phyloP scores from a whole-genome alignment of 2,888 invertebrate genomes.

The Cryptocheilus praepositus region DNA sequence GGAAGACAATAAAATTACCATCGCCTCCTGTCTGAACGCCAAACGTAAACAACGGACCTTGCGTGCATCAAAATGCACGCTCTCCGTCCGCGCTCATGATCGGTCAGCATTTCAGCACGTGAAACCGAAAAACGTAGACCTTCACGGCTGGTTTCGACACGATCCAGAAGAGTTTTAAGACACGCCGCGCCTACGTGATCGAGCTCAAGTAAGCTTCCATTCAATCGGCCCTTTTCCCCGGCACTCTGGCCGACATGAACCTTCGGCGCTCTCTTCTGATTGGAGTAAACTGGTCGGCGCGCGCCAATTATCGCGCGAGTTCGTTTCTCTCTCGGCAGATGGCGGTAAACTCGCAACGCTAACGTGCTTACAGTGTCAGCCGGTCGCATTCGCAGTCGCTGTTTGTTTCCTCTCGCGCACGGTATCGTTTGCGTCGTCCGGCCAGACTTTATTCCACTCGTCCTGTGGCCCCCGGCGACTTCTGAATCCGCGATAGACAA shows the following conservation, averaged over 20 bases:
- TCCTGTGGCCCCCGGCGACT: too few species aligned
- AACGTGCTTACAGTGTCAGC: conserved; percentile 1
- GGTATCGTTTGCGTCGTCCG: not conserved
- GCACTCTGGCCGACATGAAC: not conserved
- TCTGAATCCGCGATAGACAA: too few species aligned
- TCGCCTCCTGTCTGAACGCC: too few species aligned
- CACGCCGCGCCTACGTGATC: conserved; percentile 13
- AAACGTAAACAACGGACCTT: too few species aligned
- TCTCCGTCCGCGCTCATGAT: too few species aligned
- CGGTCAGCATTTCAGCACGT: too few species aligned
- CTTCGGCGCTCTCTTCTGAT: not conserved
- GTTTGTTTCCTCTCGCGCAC: conserved; percentile 19
- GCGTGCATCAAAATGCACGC: too few species aligned
- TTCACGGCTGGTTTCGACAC: not conserved
- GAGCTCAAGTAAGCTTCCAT: not conserved
- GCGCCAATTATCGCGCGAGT: conserved; percentile 1
- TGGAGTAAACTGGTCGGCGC: conserved; percentile 9
- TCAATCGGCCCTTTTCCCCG: not conserved
- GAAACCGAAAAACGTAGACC: not conserved
- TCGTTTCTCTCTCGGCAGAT: not conserved
- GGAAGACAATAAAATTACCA: too few species aligned
- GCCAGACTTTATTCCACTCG: too few species aligned
- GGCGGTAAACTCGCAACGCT: not conserved
- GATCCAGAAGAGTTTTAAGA: not conserved
- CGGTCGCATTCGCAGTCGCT: conserved; percentile 20